phyloP scores from a whole-genome alignment of 30 jellyfish, hydroid and myxozoan species.

The Nemopilema nomurai region DNA sequence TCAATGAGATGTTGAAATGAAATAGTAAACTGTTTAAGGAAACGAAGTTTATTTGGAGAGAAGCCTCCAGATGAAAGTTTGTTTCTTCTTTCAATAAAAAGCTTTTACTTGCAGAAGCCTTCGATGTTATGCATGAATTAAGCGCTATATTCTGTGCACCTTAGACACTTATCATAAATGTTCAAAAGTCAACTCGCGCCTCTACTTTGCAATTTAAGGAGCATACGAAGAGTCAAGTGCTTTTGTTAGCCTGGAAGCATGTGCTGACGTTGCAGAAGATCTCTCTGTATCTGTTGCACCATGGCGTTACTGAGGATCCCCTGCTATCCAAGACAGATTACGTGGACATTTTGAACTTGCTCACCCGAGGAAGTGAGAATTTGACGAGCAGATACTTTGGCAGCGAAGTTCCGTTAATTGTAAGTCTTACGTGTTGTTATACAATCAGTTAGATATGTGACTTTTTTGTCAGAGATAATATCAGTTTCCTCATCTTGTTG shows the following conservation, averaged over 20 bases:
- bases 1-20: too few species aligned
- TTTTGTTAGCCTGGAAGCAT: background rate
- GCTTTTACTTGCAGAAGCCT: too few species aligned
- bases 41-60: too few species aligned
- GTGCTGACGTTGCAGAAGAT: background rate
- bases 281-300: conserved; percentile 17
- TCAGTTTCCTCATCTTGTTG: too few species aligned
- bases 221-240: background rate
- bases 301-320: conserved; percentile 25
- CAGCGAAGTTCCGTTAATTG: background rate
- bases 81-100: too few species aligned
- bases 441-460: too few species aligned
- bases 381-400: background rate
- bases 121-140: too few species aligned
- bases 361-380: background rate
- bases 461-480: too few species aligned
- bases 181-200: background rate
- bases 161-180: background rate
- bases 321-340: background rate
- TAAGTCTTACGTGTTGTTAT: background rate
- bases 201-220: background rate
- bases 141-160: too few species aligned
- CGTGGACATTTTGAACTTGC: background rate
- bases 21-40: too few species aligned
- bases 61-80: too few species aligned